These are phyloP conservation scores for Natator depressus DNA, from an alignment of 2,113 vertebrate species.

Conservation along the genomic window DNA sequence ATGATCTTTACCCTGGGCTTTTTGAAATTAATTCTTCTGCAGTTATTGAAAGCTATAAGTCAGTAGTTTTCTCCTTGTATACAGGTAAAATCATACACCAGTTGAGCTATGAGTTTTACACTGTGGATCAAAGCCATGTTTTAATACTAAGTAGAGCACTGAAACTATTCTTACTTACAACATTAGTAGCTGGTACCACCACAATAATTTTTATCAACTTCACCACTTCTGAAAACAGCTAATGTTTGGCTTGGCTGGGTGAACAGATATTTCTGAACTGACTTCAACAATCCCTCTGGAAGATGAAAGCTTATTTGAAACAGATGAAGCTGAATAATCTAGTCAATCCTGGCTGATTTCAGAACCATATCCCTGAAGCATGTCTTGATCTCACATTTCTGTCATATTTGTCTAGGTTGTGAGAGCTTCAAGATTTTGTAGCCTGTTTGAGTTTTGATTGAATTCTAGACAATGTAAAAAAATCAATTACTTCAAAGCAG, in stretches of 20 bases:
- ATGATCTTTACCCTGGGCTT: background rate
- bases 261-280: background rate
- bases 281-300: background rate
- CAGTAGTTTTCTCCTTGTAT: background rate
- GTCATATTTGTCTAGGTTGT: background rate
- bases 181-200: background rate
- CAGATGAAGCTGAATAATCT: background rate
- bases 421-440: background rate
- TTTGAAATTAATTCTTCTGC: background rate
- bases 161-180: background rate
- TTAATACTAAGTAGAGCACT: background rate
- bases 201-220: background rate
- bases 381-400: background rate
- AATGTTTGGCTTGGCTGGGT: background rate
- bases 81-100: background rate
- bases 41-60: background rate
- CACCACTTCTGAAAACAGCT: background rate
- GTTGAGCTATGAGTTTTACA: background rate
- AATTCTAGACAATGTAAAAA: background rate
- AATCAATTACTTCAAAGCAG: background rate
- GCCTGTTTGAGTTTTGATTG: background rate
- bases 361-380: background rate
- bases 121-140: background rate
- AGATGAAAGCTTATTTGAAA: background rate
- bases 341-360: background rate